Evolutionary conservation across 53 echinoderm and acorn worm species (phyloP).

Genomic region (Antedon mediterranea): DNA sequence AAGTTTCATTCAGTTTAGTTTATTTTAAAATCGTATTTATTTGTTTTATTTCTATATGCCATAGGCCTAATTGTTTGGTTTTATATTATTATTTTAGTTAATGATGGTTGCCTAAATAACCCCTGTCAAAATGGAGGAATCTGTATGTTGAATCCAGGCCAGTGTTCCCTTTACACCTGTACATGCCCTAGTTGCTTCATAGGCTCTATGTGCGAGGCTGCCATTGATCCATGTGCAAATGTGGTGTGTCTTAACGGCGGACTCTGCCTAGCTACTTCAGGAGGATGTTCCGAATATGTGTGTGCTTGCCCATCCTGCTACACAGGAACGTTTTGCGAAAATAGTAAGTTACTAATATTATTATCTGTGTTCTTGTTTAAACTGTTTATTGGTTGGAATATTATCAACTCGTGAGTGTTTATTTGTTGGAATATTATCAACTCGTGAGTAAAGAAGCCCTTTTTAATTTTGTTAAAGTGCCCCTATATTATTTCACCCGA

Average conservation of each 20-base stretch:
- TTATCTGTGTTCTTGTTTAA: not conserved
- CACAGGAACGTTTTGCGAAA: conserved; percentile 45
- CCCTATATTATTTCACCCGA: too few relatives aligned
- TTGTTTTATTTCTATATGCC: too few relatives aligned
- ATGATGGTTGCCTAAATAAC: conserved; percentile 57
- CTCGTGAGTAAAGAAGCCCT: too few relatives aligned
- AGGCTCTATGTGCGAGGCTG: conserved; percentile 45
- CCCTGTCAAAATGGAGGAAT: conserved; percentile 71
- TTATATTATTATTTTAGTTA: conserved; percentile 17
- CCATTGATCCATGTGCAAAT: conserved; percentile 40
- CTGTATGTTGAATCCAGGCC: conserved; percentile 26
- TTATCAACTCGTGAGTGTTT: too few relatives aligned
- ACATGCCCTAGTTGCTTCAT: conserved; percentile 47
- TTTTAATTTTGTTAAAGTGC: too few relatives aligned
- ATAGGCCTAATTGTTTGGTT: not conserved
- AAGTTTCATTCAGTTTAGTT: too few relatives aligned
- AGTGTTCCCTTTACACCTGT: conserved; percentile 48
- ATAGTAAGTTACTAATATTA: conserved; percentile 29
- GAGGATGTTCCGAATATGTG: conserved; percentile 39
- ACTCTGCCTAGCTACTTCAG: conserved; percentile 23
- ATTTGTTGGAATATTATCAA: too few relatives aligned
- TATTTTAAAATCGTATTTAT: too few relatives aligned
- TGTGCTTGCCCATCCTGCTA: conserved; percentile 58
- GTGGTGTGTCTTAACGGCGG: conserved; percentile 61
- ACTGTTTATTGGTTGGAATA: not conserved